phyloP scores from a whole-genome alignment of 1,140 invertebrate species.

The Bilobella aurantiaca region DNA sequence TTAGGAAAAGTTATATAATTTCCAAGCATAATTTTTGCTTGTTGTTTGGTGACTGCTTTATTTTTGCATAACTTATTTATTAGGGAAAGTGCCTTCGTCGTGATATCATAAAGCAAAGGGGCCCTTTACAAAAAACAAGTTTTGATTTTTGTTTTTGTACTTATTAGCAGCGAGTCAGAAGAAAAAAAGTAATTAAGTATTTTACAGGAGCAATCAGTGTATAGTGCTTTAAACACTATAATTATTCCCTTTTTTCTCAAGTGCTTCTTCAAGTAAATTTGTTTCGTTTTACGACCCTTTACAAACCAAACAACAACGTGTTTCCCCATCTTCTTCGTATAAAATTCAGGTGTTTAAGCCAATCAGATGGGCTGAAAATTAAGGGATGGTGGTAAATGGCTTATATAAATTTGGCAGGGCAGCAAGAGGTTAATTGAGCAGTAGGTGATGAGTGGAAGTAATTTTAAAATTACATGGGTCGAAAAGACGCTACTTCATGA shows the following conservation, averaged over 20 bases:
- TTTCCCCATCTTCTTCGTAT: background rate
- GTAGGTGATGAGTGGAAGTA: no score
- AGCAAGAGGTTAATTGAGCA: no score
- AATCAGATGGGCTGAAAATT: background rate
- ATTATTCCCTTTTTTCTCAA: background rate
- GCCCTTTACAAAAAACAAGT: background rate
- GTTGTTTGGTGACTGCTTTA: no score
- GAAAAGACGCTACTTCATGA: no score
- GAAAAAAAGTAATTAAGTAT: background rate
- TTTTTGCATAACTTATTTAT: background rate
- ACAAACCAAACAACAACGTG: background rate
- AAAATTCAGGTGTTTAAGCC: background rate
- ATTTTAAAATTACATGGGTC: no score
- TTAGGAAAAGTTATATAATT: background rate
- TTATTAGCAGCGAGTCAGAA: no score
- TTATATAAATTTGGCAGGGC: background rate
- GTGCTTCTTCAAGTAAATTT: background rate
- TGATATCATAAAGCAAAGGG: no score
- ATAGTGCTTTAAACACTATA: background rate
- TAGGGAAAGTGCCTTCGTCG: background rate
- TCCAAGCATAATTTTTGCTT: no score
- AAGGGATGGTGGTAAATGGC: background rate
- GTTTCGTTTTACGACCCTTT: no score
- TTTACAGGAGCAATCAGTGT: background rate
- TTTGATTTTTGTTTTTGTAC: background rate